Evolutionary conservation across 1,140 invertebrate genomes (phyloP).

Genomic region (Sesamia nonagrioides): DNA sequence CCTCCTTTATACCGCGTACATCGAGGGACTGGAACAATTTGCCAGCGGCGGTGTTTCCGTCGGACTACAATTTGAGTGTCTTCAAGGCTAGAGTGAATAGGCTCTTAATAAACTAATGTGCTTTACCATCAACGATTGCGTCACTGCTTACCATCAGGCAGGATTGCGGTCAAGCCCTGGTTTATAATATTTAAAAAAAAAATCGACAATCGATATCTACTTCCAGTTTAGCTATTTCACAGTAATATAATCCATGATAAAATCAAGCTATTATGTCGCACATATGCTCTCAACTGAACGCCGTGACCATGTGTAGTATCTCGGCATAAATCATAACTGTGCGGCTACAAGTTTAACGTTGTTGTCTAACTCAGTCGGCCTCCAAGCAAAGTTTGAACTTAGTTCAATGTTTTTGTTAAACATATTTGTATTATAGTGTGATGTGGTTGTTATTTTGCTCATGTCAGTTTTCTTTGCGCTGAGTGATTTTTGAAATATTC

Average conservation of each 20-base stretch:
- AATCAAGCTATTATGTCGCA: not conserved
- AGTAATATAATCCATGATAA: not conserved
- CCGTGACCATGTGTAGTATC: conserved; percentile 8
- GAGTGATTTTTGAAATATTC: not conserved
- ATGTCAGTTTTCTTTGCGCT: not conserved
- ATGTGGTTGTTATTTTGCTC: conserved; percentile 1
- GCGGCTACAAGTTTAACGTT: conserved; percentile 40
- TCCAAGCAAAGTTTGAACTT: conserved; percentile 12
- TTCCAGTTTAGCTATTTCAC: no score
- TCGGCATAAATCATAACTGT: conserved; percentile 32
- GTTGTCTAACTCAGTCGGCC: conserved; percentile 38
- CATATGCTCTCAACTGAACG: conserved; percentile 3
- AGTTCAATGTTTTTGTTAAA: conserved; percentile 25
- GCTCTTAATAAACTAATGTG: no score
- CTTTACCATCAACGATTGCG: no score
- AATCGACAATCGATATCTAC: no score
- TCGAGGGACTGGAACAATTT: no score
- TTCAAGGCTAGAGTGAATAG: no score
- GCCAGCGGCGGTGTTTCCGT: no score
- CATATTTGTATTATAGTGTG: conserved; percentile 20
- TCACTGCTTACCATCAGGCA: no score
- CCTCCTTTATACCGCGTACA: no score
- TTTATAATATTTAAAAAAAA: no score
- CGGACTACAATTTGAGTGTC: no score
- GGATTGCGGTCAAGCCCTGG: no score